Evolutionary conservation across 1,140 invertebrate species (phyloP).

Genomic region (Phthorimaea operculella): DNA sequence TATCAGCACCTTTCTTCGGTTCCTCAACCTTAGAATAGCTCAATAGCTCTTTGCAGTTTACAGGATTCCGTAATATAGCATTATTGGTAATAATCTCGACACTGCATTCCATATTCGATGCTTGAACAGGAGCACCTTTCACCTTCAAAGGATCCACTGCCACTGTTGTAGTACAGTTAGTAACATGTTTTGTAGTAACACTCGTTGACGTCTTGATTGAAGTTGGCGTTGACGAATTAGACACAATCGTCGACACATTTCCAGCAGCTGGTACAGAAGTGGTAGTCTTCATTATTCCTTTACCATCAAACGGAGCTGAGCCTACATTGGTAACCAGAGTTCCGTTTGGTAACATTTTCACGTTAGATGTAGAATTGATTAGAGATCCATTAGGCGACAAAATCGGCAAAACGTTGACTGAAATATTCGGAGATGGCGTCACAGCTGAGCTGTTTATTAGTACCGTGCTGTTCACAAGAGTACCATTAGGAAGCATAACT

Average conservation of each 20-base stretch:
- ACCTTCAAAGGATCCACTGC: conserved; percentile 34
- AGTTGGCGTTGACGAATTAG: not conserved
- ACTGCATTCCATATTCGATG: conserved; percentile 37
- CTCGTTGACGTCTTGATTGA: conserved; percentile 9
- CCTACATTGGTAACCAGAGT: too few relatives aligned
- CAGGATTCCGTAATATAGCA: conserved; percentile 25
- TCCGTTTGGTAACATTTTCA: too few relatives aligned
- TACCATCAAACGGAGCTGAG: too few relatives aligned
- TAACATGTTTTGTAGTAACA: conserved; percentile 15
- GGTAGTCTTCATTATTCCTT: too few relatives aligned
- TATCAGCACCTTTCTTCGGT: conserved; percentile 33
- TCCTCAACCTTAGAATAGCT: conserved; percentile 48
- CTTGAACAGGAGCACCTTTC: conserved; percentile 30
- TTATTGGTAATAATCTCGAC: conserved; percentile 44
- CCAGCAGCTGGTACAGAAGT: too few relatives aligned
- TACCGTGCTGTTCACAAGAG: too few relatives aligned
- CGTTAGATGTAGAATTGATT: too few relatives aligned
- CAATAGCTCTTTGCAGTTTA: conserved; percentile 44
- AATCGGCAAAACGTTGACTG: too few relatives aligned
- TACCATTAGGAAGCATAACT: too few relatives aligned
- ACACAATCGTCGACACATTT: not conserved
- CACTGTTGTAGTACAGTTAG: conserved; percentile 16
- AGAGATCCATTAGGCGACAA: too few relatives aligned
- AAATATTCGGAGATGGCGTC: too few relatives aligned
- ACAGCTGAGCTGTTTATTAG: too few relatives aligned